phyloP scores from a whole-genome alignment of 2,113 vertebrate species.

The Neoarius graeffei region DNA sequence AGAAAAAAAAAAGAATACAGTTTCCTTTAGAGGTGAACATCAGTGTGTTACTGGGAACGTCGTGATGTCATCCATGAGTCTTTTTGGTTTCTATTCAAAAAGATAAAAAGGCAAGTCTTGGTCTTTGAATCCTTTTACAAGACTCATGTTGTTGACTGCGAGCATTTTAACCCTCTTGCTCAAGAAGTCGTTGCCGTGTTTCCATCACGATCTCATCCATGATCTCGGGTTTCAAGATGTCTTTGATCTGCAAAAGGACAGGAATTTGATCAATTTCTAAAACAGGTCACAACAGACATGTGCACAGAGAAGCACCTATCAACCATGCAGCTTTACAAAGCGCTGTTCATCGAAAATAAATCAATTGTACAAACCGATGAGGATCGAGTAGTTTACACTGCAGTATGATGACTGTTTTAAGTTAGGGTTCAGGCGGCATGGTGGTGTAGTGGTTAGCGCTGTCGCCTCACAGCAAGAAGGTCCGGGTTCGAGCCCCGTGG shows the following conservation, averaged over 20 bases:
- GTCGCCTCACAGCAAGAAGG: too few species aligned
- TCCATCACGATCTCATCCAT: constrained; percentile 91
- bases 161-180: constrained; percentile 81
- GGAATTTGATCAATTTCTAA: not conserved
- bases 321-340: not conserved
- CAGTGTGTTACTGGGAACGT: not conserved
- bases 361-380: not conserved
- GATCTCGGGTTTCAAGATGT: constrained; percentile 90
- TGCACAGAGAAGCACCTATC: not conserved
- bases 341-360: not conserved
- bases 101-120: too few species aligned
- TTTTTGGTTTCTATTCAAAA: not conserved
- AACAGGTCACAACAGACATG: not conserved
- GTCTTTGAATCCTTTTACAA: too few species aligned
- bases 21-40: not conserved
- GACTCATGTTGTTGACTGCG: too few species aligned
- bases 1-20: too few species aligned
- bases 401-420: not conserved
- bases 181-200: constrained; percentile 86
- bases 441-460: too few species aligned
- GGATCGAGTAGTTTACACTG: not conserved
- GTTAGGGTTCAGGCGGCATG: too few species aligned
- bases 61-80: not conserved
- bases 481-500: too few species aligned
- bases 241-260: constrained; percentile 82